Percentiles rank a stretch among this genome's conserved stretches.
phyloP scores from a whole-genome alignment of 2,797 vertebrate species.

The Atherinosoma microstoma region DNA sequence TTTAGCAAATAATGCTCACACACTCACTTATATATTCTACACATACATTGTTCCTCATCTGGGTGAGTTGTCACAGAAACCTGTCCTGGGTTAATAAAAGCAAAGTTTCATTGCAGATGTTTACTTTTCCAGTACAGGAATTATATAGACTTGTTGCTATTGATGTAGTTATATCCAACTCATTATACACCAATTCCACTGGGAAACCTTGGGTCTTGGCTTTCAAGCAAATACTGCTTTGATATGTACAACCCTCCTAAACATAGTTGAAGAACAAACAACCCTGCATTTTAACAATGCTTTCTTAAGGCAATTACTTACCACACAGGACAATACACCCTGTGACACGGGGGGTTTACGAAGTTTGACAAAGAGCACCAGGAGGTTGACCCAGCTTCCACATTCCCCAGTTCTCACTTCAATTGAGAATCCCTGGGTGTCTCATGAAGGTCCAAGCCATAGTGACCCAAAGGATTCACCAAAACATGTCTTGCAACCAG shows the following conservation, averaged over 20 bases:
- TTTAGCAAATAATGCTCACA: background rate
- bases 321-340: too few species aligned
- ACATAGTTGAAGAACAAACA: background rate
- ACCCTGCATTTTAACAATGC: too few species aligned
- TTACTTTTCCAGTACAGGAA: slow-evolving; percentile 1
- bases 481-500: too few species aligned
- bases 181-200: background rate
- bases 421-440: background rate
- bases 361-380: too few species aligned
- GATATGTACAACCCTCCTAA: background rate
- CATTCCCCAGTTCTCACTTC: background rate
- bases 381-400: too few species aligned
- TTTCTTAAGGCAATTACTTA: too few species aligned
- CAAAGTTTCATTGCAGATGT: background rate
- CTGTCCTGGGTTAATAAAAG: background rate
- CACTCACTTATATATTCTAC: background rate
- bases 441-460: background rate
- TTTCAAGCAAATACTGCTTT: background rate
- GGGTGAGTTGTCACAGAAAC: background rate
- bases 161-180: background rate
- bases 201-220: background rate
- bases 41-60: background rate
- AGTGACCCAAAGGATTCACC: too few species aligned
- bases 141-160: background rate
- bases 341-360: too few species aligned